phyloP scores from a whole-genome alignment of 2,113 vertebrate species.

The Esox niger region DNA sequence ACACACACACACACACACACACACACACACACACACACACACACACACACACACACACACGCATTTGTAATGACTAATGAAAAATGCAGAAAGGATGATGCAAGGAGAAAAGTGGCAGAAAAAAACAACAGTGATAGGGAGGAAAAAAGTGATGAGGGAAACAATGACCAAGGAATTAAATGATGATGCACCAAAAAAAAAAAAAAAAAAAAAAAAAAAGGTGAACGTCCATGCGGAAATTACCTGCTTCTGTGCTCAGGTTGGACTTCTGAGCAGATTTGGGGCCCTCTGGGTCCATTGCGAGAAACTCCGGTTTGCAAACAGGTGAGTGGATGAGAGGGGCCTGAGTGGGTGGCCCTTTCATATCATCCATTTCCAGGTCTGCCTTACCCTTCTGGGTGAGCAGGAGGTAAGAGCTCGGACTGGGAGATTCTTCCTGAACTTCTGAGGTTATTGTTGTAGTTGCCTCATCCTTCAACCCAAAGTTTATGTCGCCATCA shows the following conservation, averaged over 20 bases:
- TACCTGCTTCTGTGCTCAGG: slow-evolving; percentile 70
- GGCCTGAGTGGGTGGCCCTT: slow-evolving; percentile 39
- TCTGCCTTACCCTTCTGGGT: slow-evolving; percentile 67
- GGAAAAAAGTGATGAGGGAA: not conserved
- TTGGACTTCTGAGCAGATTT: slow-evolving; percentile 57
- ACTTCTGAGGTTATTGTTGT: slow-evolving; percentile 9
- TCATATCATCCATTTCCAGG: slow-evolving; percentile 58
- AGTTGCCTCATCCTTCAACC: slow-evolving; percentile 22
- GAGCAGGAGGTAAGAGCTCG: slow-evolving; percentile 63
- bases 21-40: too few species aligned
- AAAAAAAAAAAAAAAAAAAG: slow-evolving; percentile 39
- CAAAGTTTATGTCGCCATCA: slow-evolving; percentile 61
- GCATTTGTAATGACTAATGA: slow-evolving; percentile 46
- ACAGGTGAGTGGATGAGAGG: slow-evolving; percentile 37
- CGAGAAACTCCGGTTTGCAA: slow-evolving; percentile 33
- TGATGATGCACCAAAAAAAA: slow-evolving; percentile 36
- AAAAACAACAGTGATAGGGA: slow-evolving; percentile 25
- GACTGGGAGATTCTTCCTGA: slow-evolving; percentile 42
- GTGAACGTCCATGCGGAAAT: slow-evolving; percentile 54
- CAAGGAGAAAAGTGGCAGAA: not conserved
- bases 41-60: too few species aligned
- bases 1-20: too few species aligned
- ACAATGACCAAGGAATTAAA: slow-evolving; percentile 17
- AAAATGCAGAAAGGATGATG: slow-evolving; percentile 4
- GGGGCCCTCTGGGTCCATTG: slow-evolving; percentile 38